A percentile compares a stretch with the other conserved stretches of the same genome.
These are phyloP conservation scores for Cistogaster globosa DNA, from an alignment of 2,888 invertebrate genomes.

Conservation along the genomic window DNA sequence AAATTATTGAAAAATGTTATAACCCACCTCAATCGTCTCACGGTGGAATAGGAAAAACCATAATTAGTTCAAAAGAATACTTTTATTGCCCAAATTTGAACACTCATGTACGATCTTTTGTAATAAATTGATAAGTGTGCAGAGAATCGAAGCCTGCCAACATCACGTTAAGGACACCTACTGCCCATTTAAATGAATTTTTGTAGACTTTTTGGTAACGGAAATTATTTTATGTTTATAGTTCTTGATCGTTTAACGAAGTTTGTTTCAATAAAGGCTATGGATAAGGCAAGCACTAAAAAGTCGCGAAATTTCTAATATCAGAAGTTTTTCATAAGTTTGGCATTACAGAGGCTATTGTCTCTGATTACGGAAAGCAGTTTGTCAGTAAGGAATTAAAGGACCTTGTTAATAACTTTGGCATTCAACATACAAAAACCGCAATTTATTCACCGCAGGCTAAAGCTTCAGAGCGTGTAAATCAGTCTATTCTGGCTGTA, in stretches of 20 bases:
- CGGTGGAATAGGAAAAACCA: constrained; percentile 36
- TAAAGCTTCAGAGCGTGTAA: no score
- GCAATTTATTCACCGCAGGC: no score
- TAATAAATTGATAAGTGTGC: constrained; percentile 22
- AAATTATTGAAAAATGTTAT: constrained; percentile 13
- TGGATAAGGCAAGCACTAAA: no score
- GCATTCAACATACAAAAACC: background rate
- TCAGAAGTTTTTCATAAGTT: no score
- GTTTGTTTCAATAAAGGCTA: no score
- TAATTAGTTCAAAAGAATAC: constrained; percentile 23
- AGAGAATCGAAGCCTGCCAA: constrained; percentile 38
- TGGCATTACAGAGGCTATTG: no score
- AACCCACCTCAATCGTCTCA: constrained; percentile 29
- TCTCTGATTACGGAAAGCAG: no score
- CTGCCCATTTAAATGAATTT: constrained; percentile 43
- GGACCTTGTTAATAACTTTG: background rate
- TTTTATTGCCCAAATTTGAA: no score
- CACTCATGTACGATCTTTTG: constrained; percentile 7
- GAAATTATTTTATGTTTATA: no score
- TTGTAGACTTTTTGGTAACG: constrained; percentile 5
- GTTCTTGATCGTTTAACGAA: no score
- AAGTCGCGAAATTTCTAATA: no score
- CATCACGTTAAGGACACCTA: constrained; percentile 41
- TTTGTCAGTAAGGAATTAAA: no score
- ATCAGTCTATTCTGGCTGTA: constrained; percentile 75